Percentiles rank a stretch among this genome's conserved stretches.
Conservation (phyloP, 2,888 invertebrate species). For the Meteorus cinctellus region DNA sequence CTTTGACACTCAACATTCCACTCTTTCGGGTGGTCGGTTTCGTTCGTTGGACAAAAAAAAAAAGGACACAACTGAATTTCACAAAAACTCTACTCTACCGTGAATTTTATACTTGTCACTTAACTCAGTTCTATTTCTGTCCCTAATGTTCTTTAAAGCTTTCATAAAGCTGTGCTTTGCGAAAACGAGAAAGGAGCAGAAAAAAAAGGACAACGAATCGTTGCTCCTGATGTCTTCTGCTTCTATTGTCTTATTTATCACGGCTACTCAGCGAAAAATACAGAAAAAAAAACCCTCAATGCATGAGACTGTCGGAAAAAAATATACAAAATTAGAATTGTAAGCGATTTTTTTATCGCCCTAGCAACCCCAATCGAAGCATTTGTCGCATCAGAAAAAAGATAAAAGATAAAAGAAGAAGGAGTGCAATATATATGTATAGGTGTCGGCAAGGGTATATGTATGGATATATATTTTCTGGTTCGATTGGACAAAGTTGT, state of each 20-base stretch:
- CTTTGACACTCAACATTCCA: not conserved
- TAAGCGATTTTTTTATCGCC: conserved; percentile 31
- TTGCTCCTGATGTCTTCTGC: not conserved
- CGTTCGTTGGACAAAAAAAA: not conserved
- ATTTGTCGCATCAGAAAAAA: conserved; percentile 28
- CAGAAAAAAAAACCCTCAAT: not conserved
- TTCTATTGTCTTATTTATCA: conserved; percentile 6
- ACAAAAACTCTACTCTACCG: not conserved
- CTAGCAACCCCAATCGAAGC: conserved; percentile 37
- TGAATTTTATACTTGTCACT: conserved; percentile 3
- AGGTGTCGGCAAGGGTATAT: conserved; percentile 29
- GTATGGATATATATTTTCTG: conserved; percentile 46
- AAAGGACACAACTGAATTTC: not conserved
- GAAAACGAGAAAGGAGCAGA: not conserved
- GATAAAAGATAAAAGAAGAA: conserved; percentile 16
- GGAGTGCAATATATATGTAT: conserved; percentile 51
- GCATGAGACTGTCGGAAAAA: conserved; percentile 13
- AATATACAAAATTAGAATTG: conserved; percentile 10
- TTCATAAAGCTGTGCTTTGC: not conserved
- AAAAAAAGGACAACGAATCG: conserved; percentile 19
- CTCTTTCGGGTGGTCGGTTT: not conserved
- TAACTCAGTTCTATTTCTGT: not conserved
- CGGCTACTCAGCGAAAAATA: not conserved
- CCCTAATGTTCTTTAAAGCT: conserved; percentile 9
- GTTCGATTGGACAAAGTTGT: conserved; percentile 16